These are phyloP conservation scores for Heliconius sara DNA, from an alignment of 2,888 invertebrate species.

Conservation along the genomic window DNA sequence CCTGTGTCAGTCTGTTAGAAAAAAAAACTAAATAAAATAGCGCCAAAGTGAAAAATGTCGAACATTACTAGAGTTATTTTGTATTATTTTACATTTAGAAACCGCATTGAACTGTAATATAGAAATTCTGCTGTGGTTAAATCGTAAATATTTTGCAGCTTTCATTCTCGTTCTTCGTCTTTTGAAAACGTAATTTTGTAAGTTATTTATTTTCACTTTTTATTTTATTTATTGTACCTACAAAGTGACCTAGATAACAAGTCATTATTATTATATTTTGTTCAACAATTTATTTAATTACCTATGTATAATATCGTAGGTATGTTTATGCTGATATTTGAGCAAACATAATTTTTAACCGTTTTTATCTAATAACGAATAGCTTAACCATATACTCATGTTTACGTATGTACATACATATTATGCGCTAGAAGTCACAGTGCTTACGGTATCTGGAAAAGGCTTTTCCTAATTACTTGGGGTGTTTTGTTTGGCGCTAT, in stretches of 20 bases:
- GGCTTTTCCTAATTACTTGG: slow-evolving; percentile 83
- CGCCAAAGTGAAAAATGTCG: slow-evolving; percentile 2
- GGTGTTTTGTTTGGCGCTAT: slow-evolving; percentile 84
- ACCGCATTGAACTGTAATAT: slow-evolving; percentile 62
- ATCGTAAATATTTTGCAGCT: slow-evolving; percentile 66
- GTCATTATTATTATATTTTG: background rate
- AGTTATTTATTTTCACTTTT: slow-evolving; percentile 48
- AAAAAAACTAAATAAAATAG: slow-evolving; percentile 7
- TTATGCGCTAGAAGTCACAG: slow-evolving; percentile 51
- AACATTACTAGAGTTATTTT: slow-evolving; percentile 4
- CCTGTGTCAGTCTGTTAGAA: background rate
- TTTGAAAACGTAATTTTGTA: slow-evolving; percentile 67
- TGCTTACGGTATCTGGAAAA: slow-evolving; percentile 82
- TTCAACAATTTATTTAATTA: background rate
- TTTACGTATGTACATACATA: background rate
- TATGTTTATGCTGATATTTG: background rate
- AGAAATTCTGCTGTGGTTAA: slow-evolving; percentile 59
- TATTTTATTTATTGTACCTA: background rate
- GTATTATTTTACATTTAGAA: slow-evolving; percentile 24
- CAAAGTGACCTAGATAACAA: background rate
- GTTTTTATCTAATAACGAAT: slow-evolving; percentile 6
- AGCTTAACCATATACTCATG: slow-evolving; percentile 27
- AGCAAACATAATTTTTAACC: background rate
- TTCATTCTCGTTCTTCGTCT: slow-evolving; percentile 59
- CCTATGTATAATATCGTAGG: background rate